Evolutionary conservation across 2,797 vertebrate genomes (phyloP), one percentile per base, ranked within the genome.

Genomic region (Eurystomus glaucurus): DNA sequence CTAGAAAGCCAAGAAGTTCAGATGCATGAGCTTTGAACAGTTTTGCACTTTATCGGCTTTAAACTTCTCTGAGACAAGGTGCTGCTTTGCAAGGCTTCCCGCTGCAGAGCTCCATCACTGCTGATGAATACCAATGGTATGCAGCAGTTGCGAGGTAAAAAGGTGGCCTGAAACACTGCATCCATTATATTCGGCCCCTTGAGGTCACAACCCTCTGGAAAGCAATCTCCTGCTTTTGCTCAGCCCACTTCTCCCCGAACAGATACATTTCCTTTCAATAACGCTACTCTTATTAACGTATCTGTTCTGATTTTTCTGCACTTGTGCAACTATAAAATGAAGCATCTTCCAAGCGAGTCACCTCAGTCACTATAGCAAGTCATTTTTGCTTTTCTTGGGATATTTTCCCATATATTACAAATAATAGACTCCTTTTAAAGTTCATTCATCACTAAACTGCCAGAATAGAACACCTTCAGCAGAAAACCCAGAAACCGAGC

Each of bases 171-270:
- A 87, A 96, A 95, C 93, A 94, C 84, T 94, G 60, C 41, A 33
- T 33, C 65, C 87, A 89, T 92, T 96, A 89, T 93, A 64, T 50
- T 39, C 85, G 72, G 51, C 26, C 3, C 0, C 60, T 61, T 45
- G 94, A 93, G 91, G 94, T 92, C 95, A 91, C 21, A 96, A 81
- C 62, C 88, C 48, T 64, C 60, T 68, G 81, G 66, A 95, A 97
- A 70, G 45, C 74, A 75, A 95, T 93, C 79, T 90, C 83, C 91
- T 79, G 37, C 43, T 84, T 81, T 76, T 82, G 60, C 85, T 79
- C 68, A 82, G n/a, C 45, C 55, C 29, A 33, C 55, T 76, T 17
- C 69, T 68, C 55, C 50, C 78, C 51, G 55, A 68, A 11, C 83
- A 94, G 83, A 95, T 68, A 46, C 3, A 37, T 84, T 96, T 89